Conservation (phyloP, 2,797 vertebrate species). For the Hippocampus kuda region DNA sequence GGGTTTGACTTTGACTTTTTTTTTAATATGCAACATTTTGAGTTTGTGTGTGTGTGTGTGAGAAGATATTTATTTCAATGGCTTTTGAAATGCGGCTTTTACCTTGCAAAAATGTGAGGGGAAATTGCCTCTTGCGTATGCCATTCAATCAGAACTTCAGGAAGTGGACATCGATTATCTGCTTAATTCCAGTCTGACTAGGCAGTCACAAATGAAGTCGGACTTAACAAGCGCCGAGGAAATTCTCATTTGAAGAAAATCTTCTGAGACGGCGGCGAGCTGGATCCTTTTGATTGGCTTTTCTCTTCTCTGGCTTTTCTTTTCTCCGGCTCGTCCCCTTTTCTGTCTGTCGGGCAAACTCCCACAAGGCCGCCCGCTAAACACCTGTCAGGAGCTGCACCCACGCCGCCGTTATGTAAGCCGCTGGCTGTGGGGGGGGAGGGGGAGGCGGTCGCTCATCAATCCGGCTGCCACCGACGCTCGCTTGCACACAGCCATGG, state of each 20-base stretch:
- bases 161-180: background rate
- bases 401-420: conserved; percentile 5
- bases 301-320: background rate
- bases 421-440: background rate
- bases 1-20: background rate
- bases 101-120: no score
- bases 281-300: background rate
- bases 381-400: conserved; percentile 3
- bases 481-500: background rate
- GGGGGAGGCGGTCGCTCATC: background rate
- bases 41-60: background rate
- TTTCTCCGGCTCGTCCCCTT: background rate
- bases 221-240: background rate
- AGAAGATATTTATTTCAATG: no score
- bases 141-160: background rate
- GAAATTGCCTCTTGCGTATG: background rate
- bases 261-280: background rate
- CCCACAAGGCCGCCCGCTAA: conserved; percentile 1
- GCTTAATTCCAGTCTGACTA: background rate
- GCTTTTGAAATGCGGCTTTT: background rate
- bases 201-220: background rate
- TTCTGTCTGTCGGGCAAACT: background rate
- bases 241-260: background rate
- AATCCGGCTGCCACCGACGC: background rate
- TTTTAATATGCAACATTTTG: background rate